Conservation (phyloP, 2,113 vertebrate genomes). For the Archocentrus centrarchus region DNA sequence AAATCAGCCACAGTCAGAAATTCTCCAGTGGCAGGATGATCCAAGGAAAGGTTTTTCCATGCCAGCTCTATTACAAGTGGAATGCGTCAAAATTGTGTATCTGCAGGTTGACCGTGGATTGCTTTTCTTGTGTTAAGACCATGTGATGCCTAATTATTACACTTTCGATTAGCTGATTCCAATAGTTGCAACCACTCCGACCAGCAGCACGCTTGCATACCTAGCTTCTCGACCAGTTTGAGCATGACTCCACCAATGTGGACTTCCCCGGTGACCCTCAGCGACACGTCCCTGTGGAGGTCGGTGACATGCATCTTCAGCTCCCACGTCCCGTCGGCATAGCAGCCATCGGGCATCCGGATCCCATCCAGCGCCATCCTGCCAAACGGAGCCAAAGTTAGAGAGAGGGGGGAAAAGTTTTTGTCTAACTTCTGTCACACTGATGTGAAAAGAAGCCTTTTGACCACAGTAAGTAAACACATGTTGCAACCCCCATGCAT, state of each 20-base stretch:
- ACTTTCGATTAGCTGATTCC: constrained; percentile 18
- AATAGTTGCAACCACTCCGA: neutral
- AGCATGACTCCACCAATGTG: constrained; percentile 99
- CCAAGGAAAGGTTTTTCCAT: neutral
- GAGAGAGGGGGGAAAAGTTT: neutral
- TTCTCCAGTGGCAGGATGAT: neutral
- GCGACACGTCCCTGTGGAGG: constrained; percentile 92
- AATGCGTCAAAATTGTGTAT: neutral
- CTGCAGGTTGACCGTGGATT: neutral
- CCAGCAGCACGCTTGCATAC: constrained; percentile 73
- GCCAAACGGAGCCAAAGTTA: constrained; percentile 35
- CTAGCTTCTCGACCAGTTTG: constrained; percentile 96
- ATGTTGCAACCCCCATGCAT: neutral
- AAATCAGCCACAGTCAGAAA: constrained; percentile 7
- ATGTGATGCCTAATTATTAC: neutral
- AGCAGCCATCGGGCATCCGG: constrained; percentile 99
- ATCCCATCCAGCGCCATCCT: constrained; percentile 98
- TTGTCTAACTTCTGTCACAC: neutral
- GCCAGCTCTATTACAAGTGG: neutral
- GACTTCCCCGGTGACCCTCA: constrained; percentile 95
- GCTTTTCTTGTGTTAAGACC: neutral
- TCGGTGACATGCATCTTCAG: constrained; percentile 96
- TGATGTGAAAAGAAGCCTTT: neutral
- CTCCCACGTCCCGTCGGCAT: constrained; percentile 98
- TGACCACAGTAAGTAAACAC: neutral